A percentile compares a stretch with the other conserved stretches of the same genome.
phyloP scores from a whole-genome alignment of 2,888 invertebrate genomes.

The Epinotia brunnichana region DNA sequence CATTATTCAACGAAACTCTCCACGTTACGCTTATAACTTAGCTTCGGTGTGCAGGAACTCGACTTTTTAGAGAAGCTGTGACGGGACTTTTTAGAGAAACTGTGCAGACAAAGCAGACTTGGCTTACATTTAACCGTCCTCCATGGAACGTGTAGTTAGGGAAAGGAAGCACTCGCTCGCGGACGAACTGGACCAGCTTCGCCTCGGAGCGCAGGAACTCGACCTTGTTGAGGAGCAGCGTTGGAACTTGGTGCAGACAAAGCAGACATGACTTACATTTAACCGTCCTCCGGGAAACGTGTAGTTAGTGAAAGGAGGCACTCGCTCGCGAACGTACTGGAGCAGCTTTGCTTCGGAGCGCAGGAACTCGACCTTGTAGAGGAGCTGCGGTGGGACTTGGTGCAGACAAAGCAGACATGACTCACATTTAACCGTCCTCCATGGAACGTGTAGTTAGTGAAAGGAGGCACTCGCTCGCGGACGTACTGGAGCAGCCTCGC shows the following conservation, averaged over 20 bases:
- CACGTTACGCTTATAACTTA: too few relatives aligned
- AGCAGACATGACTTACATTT: slow-evolving; percentile 85
- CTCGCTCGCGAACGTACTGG: slow-evolving; percentile 90
- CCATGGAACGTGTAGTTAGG: slow-evolving; percentile 86
- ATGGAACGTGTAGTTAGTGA: slow-evolving; percentile 84
- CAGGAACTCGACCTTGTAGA: slow-evolving; percentile 88
- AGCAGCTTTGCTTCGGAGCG: slow-evolving; percentile 86
- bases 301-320: slow-evolving; percentile 87
- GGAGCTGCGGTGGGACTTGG: slow-evolving; percentile 88
- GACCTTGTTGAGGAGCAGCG: slow-evolving; percentile 90
- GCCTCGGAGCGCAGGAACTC: slow-evolving; percentile 80
- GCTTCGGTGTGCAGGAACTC: too few relatives aligned
- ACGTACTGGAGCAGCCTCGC: slow-evolving; percentile 91
- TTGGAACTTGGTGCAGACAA: slow-evolving; percentile 47
- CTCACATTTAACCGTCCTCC: slow-evolving; percentile 91
- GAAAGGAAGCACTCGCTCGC: slow-evolving; percentile 89
- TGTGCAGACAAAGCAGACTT: slow-evolving; percentile 82
- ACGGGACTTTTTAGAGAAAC: too few relatives aligned
- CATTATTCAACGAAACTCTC: too few relatives aligned
- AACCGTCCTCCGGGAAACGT: slow-evolving; percentile 87
- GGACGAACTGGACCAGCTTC: slow-evolving; percentile 91
- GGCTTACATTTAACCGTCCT: slow-evolving; percentile 89
- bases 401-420: slow-evolving; percentile 82
- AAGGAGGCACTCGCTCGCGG: slow-evolving; percentile 89
- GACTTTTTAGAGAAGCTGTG: too few relatives aligned